phyloP scores from a whole-genome alignment of 2,113 vertebrate species.

The Pelmatolapia mariae region DNA sequence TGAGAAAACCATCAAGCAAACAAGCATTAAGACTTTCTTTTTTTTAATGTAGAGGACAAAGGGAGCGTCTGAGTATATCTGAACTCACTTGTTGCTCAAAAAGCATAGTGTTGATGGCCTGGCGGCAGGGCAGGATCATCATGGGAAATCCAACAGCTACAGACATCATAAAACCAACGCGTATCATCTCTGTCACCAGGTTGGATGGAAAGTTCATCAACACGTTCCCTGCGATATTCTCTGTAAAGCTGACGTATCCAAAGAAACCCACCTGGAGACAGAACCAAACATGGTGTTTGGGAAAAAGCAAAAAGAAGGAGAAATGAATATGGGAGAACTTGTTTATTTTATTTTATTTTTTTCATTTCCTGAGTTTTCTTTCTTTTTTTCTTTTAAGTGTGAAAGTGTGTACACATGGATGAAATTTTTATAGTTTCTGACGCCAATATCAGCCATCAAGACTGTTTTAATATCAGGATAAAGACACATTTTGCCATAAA shows the following conservation, averaged over 20 bases:
- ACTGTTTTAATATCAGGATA: not conserved
- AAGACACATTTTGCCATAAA: not conserved
- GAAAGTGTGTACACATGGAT: not conserved
- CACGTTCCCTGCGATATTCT: conserved; percentile 90
- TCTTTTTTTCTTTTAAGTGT: not conserved
- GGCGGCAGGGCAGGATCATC: conserved; percentile 97
- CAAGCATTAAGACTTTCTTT: not conserved
- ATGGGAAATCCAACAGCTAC: conserved; percentile 96
- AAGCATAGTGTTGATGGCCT: conserved; percentile 95
- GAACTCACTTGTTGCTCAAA: conserved; percentile 93
- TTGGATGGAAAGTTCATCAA: conserved; percentile 98
- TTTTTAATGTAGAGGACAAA: not conserved
- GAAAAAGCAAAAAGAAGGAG: not conserved
- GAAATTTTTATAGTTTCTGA: not conserved
- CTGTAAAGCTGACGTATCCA: conserved; percentile 94
- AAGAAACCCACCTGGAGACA: conserved; percentile 90
- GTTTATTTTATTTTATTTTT: not conserved
- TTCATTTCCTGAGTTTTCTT: not conserved
- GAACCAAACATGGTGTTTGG: not conserved
- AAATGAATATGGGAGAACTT: not conserved
- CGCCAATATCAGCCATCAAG: not conserved
- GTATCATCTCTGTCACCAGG: conserved; percentile 92
- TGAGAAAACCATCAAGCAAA: not conserved
- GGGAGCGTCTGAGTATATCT: not conserved
- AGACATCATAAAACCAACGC: conserved; percentile 96